Conservation (phyloP, 2,797 vertebrate genomes). For the Molothrus aeneus region DNA sequence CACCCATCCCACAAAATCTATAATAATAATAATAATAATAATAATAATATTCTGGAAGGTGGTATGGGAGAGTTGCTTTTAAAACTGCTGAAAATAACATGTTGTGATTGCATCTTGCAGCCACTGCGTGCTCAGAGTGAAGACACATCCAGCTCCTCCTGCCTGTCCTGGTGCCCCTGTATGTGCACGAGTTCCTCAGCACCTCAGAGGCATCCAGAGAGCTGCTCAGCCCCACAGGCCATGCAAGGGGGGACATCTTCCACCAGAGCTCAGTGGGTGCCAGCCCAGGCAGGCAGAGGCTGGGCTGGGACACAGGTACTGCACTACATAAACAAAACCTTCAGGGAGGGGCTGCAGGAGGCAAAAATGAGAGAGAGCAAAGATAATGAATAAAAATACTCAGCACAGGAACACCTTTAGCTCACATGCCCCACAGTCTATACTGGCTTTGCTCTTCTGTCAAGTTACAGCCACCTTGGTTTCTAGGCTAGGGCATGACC, state of each 20-base stretch:
- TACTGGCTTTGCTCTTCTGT: not conserved
- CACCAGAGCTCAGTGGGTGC: not conserved
- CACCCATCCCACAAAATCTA: not conserved
- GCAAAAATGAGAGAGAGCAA: not conserved
- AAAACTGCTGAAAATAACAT: not conserved
- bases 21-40: not conserved
- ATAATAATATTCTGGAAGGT: not conserved
- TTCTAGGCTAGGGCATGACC: not conserved
- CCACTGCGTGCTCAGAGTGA: not conserved
- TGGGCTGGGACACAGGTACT: not conserved
- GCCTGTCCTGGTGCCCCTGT: not conserved
- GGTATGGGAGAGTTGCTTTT: not conserved
- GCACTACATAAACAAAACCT: accelerated
- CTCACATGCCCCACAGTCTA: accelerated
- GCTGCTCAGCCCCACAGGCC: not conserved
- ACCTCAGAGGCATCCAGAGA: not conserved
- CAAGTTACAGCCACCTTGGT: not conserved
- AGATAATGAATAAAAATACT: not conserved
- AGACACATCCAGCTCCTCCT: not conserved
- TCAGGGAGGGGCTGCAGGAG: not conserved
- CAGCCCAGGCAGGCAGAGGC: not conserved
- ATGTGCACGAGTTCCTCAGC: accelerated
- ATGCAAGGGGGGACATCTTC: not conserved
- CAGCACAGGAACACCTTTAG: not conserved
- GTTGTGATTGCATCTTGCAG: not conserved